Conservation (phyloP, 1,140 invertebrate genomes). For the Hyphantria cunea region DNA sequence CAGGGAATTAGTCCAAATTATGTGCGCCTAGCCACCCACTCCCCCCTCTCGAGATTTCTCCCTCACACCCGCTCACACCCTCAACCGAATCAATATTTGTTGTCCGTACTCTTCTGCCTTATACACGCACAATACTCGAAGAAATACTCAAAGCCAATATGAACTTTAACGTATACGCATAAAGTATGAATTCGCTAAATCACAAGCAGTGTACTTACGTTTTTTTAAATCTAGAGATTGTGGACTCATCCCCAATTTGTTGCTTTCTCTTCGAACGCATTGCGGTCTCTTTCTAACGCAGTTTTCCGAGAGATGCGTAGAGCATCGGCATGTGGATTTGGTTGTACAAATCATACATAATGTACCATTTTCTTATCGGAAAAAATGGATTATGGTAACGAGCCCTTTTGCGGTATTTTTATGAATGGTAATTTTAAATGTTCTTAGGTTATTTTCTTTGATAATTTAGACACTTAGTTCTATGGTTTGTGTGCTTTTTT, state of each 20-base stretch:
- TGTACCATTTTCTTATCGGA: constrained; percentile 29
- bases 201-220: constrained; percentile 26
- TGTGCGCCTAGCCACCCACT: constrained; percentile 51
- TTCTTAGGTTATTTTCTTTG: too few species aligned
- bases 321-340: constrained; percentile 37
- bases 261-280: constrained; percentile 73
- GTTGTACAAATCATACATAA: constrained; percentile 29
- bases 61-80: constrained; percentile 47
- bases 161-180: constrained; percentile 1
- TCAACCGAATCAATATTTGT: constrained; percentile 79
- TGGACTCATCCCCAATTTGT: constrained; percentile 70
- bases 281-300: constrained; percentile 70
- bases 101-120: constrained; percentile 80
- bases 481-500: too few species aligned
- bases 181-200: constrained; percentile 23
- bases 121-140: constrained; percentile 74
- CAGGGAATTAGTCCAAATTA: constrained; percentile 81
- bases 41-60: constrained; percentile 17
- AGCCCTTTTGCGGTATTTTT: constrained; percentile 7
- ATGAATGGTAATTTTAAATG: background rate
- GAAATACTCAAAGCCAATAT: constrained; percentile 22
- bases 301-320: constrained; percentile 61
- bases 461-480: too few species aligned
- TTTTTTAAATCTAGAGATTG: constrained; percentile 33
- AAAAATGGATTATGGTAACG: constrained; percentile 20